phyloP scores from a whole-genome alignment of 2,888 invertebrate species.

The Argyresthia albistria region DNA sequence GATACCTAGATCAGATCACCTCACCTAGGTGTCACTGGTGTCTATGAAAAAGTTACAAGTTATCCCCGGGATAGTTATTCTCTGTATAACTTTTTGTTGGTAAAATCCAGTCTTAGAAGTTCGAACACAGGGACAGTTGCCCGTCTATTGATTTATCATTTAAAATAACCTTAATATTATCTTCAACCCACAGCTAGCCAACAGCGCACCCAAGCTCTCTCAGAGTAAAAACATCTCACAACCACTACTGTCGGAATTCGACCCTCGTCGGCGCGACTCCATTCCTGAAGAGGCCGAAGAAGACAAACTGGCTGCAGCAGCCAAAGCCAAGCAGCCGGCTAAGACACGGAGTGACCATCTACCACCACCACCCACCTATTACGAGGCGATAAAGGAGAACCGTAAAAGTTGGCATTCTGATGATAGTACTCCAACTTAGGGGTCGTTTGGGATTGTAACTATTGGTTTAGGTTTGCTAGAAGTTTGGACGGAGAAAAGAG shows the following conservation, averaged over 20 bases:
- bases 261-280: constrained; percentile 70
- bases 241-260: constrained; percentile 72
- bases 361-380: constrained; percentile 53
- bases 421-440: constrained; percentile 59
- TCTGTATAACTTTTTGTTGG: too few relatives aligned
- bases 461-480: background rate
- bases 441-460: background rate
- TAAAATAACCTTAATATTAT: background rate
- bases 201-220: constrained; percentile 75
- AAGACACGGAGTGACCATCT: constrained; percentile 52
- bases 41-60: too few relatives aligned
- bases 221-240: constrained; percentile 75
- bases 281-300: constrained; percentile 75
- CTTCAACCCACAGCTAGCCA: constrained; percentile 53
- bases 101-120: too few relatives aligned
- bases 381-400: constrained; percentile 50
- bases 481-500: too few relatives aligned
- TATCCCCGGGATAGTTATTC: too few relatives aligned
- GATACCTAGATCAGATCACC: too few relatives aligned
- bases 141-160: too few relatives aligned
- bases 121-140: too few relatives aligned
- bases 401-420: constrained; percentile 69
- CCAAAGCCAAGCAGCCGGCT: constrained; percentile 31
- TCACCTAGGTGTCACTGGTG: too few relatives aligned
- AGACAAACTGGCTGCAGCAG: constrained; percentile 38